Evolutionary conservation across 2,888 invertebrate genomes (phyloP), one percentile per base, ranked within the genome.

Genomic region (Portevinia maculata): DNA sequence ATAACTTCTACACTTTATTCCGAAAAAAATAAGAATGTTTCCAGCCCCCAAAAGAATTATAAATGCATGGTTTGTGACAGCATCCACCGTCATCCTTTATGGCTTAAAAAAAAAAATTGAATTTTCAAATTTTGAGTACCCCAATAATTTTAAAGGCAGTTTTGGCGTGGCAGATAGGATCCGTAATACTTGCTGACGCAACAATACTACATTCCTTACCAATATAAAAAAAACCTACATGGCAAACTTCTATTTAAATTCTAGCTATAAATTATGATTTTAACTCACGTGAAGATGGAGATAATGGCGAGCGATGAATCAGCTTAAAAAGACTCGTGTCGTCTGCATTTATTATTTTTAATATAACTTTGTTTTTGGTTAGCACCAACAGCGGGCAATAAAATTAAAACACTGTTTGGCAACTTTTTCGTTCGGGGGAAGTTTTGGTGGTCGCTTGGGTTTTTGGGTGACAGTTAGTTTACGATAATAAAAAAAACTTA

Each of bases 261-360:
- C 7, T 3, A 7, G 7, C 24, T 24, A 34, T 34, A 34, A 34
- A 19, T 44, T 11, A 19, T 44, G 44, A 44, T 19, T 19, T 44
- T 19, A 44, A 17, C 5, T 13, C 28, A 41, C 34, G n/a, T 30
- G 19, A 52, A 19, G 30, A 41, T 52, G 28, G 13, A 52, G 64
- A 34, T 28, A n/a, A 28, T 30, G 17, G 9, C 7, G 37, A 48
- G n/a, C n/a, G n/a, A 13, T 64, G 64, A 64, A 28, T 30, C 52
- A 50, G 15, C 21, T 13, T 11, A 7, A 39, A 39, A 11, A 30
- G 8, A 37, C 41, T 32, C 17, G 41, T 0, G 17, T n/a, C 11
- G 44, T 34, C 24, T 34, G 11, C 15, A 13, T 67, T 55, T 19
- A 34, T n/a, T 32, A 3, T 55, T 53, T 24, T 24, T 24, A n/a